phyloP scores from a whole-genome alignment of 2,113 vertebrate genomes.

The Mesitornis unicolor region DNA sequence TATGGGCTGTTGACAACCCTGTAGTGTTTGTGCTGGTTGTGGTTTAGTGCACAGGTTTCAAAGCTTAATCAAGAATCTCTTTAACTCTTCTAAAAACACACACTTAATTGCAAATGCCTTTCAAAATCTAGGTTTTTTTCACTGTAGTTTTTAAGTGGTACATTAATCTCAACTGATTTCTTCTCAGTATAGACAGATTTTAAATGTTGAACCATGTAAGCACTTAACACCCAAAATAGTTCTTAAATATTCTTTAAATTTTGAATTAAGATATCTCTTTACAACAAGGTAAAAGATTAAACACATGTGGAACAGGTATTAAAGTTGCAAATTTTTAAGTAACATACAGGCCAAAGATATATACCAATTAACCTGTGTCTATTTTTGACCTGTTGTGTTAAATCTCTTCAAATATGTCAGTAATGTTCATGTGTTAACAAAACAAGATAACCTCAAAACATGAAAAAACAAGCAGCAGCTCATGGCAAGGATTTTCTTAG shows the following conservation, averaged over 20 bases:
- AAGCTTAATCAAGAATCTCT: background rate
- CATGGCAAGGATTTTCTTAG: background rate
- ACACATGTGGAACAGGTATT: background rate
- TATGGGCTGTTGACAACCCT: background rate
- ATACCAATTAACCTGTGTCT: background rate
- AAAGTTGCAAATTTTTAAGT: background rate
- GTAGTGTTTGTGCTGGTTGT: background rate
- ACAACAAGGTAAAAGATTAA: background rate
- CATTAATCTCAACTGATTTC: background rate
- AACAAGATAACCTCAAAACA: background rate
- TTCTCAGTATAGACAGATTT: background rate
- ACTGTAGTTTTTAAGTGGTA: background rate
- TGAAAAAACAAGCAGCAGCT: background rate
- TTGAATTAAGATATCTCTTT: background rate
- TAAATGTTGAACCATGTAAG: background rate
- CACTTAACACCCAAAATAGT: background rate
- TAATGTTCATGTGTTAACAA: background rate
- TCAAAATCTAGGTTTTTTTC: background rate
- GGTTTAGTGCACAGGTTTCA: background rate
- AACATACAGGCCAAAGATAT: background rate
- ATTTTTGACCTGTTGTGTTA: background rate
- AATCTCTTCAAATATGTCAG: background rate
- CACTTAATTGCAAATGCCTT: background rate
- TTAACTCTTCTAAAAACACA: background rate
- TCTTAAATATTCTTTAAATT: background rate